Conservation (phyloP, 2,888 invertebrate species). For the Drosophila austrosaltans region DNA sequence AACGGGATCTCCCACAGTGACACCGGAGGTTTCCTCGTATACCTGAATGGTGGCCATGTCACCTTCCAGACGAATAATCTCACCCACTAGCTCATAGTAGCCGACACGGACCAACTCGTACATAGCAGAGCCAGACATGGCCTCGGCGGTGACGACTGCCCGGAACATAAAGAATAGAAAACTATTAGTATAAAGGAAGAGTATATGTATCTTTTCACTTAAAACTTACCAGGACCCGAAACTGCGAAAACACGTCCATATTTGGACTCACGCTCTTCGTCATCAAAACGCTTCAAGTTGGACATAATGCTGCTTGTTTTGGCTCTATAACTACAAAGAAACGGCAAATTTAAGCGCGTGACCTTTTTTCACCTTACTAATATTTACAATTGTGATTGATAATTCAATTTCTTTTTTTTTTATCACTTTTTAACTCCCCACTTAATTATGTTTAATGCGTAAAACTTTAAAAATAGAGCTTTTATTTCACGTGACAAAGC, state of each 20-base stretch:
- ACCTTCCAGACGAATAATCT: constrained; percentile 99
- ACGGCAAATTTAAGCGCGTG: constrained; percentile 39
- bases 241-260: constrained; percentile 99
- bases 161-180: constrained; percentile 53
- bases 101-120: constrained; percentile 99
- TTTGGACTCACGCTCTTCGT: constrained; percentile 93
- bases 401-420: constrained; percentile 20
- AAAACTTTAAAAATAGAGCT: constrained; percentile 63
- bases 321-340: constrained; percentile 56
- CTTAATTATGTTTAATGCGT: constrained; percentile 30
- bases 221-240: constrained; percentile 94
- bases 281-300: constrained; percentile 88
- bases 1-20: constrained; percentile 99
- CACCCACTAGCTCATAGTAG: constrained; percentile 98
- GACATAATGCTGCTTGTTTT: constrained; percentile 85
- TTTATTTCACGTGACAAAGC: constrained; percentile 75
- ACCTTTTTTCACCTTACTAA: constrained; percentile 46
- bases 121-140: constrained; percentile 99
- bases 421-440: constrained; percentile 34
- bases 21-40: constrained; percentile 98
- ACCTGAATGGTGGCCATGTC: constrained; percentile 99
- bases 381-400: constrained; percentile 3
- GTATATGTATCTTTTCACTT: background rate
- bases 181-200: background rate
- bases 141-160: constrained; percentile 98